Evolutionary conservation across 2,888 invertebrate genomes (phyloP).

Genomic region (Rhingia rostrata): DNA sequence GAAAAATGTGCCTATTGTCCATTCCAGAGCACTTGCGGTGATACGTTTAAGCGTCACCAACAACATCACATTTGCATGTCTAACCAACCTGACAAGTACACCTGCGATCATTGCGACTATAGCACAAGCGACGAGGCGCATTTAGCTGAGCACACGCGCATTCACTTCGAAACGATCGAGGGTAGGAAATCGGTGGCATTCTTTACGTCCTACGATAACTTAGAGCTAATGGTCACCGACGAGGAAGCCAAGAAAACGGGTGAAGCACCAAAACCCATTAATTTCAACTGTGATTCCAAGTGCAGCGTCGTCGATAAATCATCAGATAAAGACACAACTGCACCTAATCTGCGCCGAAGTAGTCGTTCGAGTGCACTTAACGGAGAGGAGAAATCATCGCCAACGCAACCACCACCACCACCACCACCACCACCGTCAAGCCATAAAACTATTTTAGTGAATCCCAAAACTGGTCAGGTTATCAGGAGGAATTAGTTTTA

Average conservation of each 20-base stretch:
- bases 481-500: conserved; percentile 80
- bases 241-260: conserved; percentile 51
- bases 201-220: conserved; percentile 81
- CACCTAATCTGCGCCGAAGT: conserved; percentile 78
- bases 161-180: conserved; percentile 86
- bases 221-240: conserved; percentile 80
- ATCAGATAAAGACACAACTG: conserved; percentile 22
- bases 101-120: conserved; percentile 93
- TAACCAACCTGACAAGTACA: conserved; percentile 84
- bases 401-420: conserved; percentile 59
- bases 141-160: conserved; percentile 90
- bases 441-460: conserved; percentile 82
- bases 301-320: conserved; percentile 19
- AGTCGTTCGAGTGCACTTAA: conserved; percentile 76
- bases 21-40: conserved; percentile 89
- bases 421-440: conserved; percentile 72
- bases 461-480: conserved; percentile 83
- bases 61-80: conserved; percentile 88
- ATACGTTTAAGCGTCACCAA: conserved; percentile 89
- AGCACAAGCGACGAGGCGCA: conserved; percentile 89
- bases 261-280: conserved; percentile 53
- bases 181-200: conserved; percentile 81
- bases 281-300: conserved; percentile 61
- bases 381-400: conserved; percentile 60
- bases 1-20: conserved; percentile 90